These are phyloP conservation scores for Atethmia centrago DNA, from an alignment of 2,888 invertebrate species.

Conservation along the genomic window DNA sequence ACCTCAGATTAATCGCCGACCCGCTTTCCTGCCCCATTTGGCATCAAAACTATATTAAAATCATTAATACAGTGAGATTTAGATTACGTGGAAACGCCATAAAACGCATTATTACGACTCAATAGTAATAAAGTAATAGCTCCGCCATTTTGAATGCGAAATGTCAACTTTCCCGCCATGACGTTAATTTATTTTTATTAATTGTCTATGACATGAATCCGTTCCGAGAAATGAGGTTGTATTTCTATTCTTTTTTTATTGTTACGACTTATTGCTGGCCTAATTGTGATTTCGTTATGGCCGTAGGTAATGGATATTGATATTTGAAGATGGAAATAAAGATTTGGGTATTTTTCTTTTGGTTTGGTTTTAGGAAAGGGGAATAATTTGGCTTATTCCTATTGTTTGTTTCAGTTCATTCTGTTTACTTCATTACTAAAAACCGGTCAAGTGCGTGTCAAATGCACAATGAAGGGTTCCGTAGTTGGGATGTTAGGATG, in stretches of 20 bases:
- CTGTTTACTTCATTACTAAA: not conserved
- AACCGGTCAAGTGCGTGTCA: too few species aligned
- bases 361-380: not conserved
- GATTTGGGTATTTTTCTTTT: constrained; percentile 14
- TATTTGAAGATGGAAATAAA: constrained; percentile 29
- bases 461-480: too few species aligned
- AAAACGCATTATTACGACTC: constrained; percentile 35
- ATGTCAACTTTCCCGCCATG: constrained; percentile 65
- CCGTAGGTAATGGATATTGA: constrained; percentile 52
- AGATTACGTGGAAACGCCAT: constrained; percentile 38
- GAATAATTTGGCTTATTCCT: constrained; percentile 12
- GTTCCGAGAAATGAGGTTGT: constrained; percentile 62
- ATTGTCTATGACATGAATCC: constrained; percentile 64
- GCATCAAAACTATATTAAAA: constrained; percentile 48
- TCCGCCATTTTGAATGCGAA: constrained; percentile 61
- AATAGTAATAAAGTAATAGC: constrained; percentile 58
- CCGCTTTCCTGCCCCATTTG: constrained; percentile 38
- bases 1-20: constrained; percentile 39
- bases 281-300: constrained; percentile 62
- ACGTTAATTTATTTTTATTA: constrained; percentile 71
- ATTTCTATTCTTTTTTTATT: constrained; percentile 61
- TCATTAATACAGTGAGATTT: constrained; percentile 30
- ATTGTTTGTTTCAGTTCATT: constrained; percentile 12
- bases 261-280: constrained; percentile 61
- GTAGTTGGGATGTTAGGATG: too few species aligned